phyloP scores from a whole-genome alignment of 23 tunicate genomes.

The Trididemnum nubilum region DNA sequence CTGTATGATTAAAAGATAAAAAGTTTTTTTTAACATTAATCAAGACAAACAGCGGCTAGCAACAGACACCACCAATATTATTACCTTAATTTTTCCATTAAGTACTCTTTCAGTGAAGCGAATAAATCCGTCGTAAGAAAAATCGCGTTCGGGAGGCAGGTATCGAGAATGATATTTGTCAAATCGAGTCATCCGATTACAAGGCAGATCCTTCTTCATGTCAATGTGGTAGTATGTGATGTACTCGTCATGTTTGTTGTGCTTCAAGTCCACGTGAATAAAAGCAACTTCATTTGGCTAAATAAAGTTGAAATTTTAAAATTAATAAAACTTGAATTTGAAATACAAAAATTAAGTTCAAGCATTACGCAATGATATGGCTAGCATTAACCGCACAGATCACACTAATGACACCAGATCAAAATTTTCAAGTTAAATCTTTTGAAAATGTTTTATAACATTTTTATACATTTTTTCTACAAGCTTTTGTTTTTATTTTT shows the following conservation, averaged over 20 bases:
- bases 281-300: constrained; percentile 74
- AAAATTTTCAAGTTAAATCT: too few relatives aligned
- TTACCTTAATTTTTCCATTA: constrained; percentile 65
- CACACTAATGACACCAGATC: too few relatives aligned
- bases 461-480: too few relatives aligned
- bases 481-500: too few relatives aligned
- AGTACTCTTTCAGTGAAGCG: constrained; percentile 65
- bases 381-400: too few relatives aligned
- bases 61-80: too few relatives aligned
- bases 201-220: constrained; percentile 70
- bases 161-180: constrained; percentile 68
- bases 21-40: too few relatives aligned
- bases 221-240: constrained; percentile 73
- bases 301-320: neutral
- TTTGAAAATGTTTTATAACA: too few relatives aligned
- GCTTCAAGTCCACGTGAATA: constrained; percentile 64
- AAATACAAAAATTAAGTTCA: neutral
- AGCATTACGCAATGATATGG: too few relatives aligned
- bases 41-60: too few relatives aligned
- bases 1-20: too few relatives aligned
- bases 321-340: too few relatives aligned
- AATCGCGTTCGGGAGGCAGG: constrained; percentile 47
- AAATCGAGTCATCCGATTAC: constrained; percentile 71
- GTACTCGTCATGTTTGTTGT: constrained; percentile 7
- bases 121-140: constrained; percentile 49